Evolutionary conservation across 2,113 vertebrate genomes (phyloP).

Genomic region (Apteryx owenii): DNA sequence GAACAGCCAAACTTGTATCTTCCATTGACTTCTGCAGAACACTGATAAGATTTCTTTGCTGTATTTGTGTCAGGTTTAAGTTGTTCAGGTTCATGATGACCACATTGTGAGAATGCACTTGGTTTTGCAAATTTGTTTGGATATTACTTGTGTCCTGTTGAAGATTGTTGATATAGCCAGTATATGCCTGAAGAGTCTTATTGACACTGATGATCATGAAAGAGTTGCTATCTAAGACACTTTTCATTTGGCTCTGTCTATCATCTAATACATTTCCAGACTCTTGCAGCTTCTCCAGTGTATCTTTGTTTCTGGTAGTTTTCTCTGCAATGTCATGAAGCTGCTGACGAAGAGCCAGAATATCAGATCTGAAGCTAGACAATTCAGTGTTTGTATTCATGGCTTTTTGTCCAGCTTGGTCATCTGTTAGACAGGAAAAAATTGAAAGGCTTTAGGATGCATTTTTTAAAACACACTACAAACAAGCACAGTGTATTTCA

Average conservation of each 20-base stretch:
- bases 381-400: slow-evolving; percentile 91
- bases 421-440: slow-evolving; percentile 77
- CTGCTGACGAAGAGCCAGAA: slow-evolving; percentile 87
- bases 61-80: slow-evolving; percentile 91
- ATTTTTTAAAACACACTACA: neutral
- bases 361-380: slow-evolving; percentile 89
- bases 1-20: slow-evolving; percentile 86
- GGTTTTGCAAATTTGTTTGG: slow-evolving; percentile 86
- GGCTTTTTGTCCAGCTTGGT: slow-evolving; percentile 90
- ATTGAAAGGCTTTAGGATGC: neutral
- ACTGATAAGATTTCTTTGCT: slow-evolving; percentile 86
- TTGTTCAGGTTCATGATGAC: slow-evolving; percentile 86
- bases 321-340: slow-evolving; percentile 88
- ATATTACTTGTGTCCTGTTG: slow-evolving; percentile 87
- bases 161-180: slow-evolving; percentile 83
- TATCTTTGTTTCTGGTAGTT: slow-evolving; percentile 87
- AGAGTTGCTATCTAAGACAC: slow-evolving; percentile 85
- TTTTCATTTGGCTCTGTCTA: slow-evolving; percentile 88
- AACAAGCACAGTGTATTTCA: neutral
- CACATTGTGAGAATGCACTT: slow-evolving; percentile 86
- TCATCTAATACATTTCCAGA: slow-evolving; percentile 83
- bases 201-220: slow-evolving; percentile 87
- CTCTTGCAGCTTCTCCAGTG: slow-evolving; percentile 89
- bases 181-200: slow-evolving; percentile 88
- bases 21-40: slow-evolving; percentile 89